Base-by-base conservation (phyloP, 2,797 vertebrate species). In the Chiroxiphia lanceolata region DNA sequence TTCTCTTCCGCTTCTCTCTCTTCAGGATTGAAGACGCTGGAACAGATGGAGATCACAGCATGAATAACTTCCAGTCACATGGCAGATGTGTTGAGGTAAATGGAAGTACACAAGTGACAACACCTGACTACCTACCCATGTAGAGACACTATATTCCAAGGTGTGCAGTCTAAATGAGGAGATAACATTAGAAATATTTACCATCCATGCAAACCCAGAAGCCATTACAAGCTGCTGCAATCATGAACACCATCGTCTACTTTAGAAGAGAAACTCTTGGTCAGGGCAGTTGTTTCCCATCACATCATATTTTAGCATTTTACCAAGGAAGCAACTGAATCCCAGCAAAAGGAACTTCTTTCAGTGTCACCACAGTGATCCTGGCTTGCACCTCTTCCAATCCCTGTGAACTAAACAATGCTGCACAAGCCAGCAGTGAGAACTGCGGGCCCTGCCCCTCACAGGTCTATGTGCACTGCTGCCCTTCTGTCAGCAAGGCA, bases 21-120 rank as follows among this genome's bases (percentile, higher is more conserved):
- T 99, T 99, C 96, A 99, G 96, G 95, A 99, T 99, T 11, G 99
- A 99, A 72, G 99, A 98, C 1, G 99, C 99, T 99, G 96, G 29
- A 98, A 97, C 29, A 94, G 63, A 98, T 86, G 76, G 31, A 95
- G 92, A 71, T 31, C 29, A 64, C 22, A 79, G 13, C 11, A 34
- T 86, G 71, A 75, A 61, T 54, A 87, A 77, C 16, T 11, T 15
- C 36, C 23, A 45, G 31, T 20, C 65, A 50, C 16, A 59, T 2
- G 34, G 38, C 34, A 82, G 36, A 54, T 2, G 33, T 5, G 15
- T 34, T 65, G 26, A 15, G 38, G 38, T 10, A 59, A 34, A 51
- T 59, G 56, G 20, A 71, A 14, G 45, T 13, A 54, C 51, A 10
- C 15, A 22, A 45, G 59, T 31, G 45, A 59, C 51, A 40, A 23